phyloP scores from a whole-genome alignment of 2,888 invertebrate species.

The Phrixothrix hirtus region DNA sequence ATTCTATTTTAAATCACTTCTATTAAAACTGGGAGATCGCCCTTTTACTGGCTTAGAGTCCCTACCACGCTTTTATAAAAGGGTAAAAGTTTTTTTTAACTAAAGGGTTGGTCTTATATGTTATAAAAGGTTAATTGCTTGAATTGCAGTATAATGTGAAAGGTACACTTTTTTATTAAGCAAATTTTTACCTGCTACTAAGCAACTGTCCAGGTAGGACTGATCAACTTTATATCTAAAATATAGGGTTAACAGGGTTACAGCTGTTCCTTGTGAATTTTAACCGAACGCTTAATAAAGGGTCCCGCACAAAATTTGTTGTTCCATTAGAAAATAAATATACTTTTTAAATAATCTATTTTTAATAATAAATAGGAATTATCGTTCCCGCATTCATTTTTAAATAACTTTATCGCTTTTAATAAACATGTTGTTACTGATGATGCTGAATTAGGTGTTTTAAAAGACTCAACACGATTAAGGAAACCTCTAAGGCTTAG shows the following conservation, averaged over 20 bases:
- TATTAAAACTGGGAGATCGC: too few relatives aligned
- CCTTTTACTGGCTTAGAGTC: too few relatives aligned
- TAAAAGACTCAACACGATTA: conserved; percentile 4
- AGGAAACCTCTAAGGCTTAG: background rate
- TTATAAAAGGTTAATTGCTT: conserved; percentile 12
- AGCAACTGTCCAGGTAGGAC: conserved; percentile 9
- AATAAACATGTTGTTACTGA: conserved; percentile 13
- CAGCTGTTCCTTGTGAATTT: conserved; percentile 3
- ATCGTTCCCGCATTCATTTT: too few relatives aligned
- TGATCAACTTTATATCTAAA: conserved; percentile 5
- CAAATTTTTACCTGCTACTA: conserved; percentile 10
- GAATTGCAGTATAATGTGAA: background rate
- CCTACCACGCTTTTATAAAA: background rate
- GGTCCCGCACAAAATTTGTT: too few relatives aligned
- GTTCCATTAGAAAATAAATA: too few relatives aligned
- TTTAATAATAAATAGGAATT: too few relatives aligned
- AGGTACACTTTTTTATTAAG: conserved; percentile 1
- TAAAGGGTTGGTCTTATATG: background rate
- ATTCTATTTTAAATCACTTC: too few relatives aligned
- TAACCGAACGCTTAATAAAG: too few relatives aligned
- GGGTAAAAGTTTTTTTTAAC: background rate
- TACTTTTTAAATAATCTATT: too few relatives aligned
- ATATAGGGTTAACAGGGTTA: conserved; percentile 5
- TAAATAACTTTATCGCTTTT: conserved; percentile 6
- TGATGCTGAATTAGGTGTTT: conserved; percentile 11